Evolutionary conservation across 2,113 vertebrate genomes (phyloP).

Genomic region (Phaethon lepturus): DNA sequence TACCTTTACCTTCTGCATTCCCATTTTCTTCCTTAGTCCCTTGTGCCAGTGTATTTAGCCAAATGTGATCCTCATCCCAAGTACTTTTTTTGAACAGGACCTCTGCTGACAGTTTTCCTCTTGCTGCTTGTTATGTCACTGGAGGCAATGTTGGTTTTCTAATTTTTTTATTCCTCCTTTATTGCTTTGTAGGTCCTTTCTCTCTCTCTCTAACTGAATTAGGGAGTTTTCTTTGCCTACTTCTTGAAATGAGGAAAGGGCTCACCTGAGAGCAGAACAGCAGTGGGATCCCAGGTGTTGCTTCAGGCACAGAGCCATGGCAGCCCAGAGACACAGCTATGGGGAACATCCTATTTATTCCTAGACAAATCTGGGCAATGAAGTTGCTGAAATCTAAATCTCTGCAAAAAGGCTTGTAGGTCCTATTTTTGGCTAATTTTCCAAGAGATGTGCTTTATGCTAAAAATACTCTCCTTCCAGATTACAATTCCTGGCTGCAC

Average conservation of each 20-base stretch:
- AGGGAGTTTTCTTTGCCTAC: background rate
- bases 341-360: background rate
- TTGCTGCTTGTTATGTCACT: background rate
- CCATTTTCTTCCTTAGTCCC: background rate
- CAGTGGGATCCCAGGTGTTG: background rate
- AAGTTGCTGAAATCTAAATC: conserved; percentile 12
- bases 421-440: conserved; percentile 49
- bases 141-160: background rate
- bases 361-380: background rate
- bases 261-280: background rate
- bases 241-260: background rate
- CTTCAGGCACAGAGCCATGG: background rate
- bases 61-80: background rate
- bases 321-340: background rate
- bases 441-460: background rate
- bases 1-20: background rate
- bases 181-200: background rate
- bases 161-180: background rate
- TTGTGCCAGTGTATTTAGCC: background rate
- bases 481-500: background rate
- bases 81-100: background rate
- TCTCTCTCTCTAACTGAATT: background rate
- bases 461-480: conserved; percentile 38
- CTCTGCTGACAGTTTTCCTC: background rate
- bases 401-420: background rate